phyloP scores from a whole-genome alignment of 1,140 invertebrate species.

The Oncopeltus fasciatus region DNA sequence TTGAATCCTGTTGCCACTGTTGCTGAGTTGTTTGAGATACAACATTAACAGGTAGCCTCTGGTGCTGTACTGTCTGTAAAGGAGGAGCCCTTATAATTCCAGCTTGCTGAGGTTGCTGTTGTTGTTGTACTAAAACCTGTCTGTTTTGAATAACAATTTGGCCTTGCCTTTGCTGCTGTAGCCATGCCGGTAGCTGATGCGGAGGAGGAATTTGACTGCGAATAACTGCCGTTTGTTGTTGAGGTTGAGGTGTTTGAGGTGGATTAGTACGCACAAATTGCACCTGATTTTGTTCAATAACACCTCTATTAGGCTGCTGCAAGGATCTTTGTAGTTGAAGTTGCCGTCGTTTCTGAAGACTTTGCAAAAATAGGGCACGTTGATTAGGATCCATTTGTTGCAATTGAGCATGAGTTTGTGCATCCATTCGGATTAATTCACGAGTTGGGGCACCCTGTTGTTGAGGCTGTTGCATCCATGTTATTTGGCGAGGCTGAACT shows the following conservation, averaged over 20 bases:
- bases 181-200: conserved; percentile 50
- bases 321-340: conserved; percentile 35
- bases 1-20: conserved; percentile 38
- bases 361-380: conserved; percentile 57
- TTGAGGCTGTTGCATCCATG: conserved; percentile 28
- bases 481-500: conserved; percentile 24
- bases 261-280: conserved; percentile 9
- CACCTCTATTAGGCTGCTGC: conserved; percentile 24
- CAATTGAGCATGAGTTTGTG: conserved; percentile 64
- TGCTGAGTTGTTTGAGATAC: conserved; percentile 27
- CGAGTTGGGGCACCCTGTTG: conserved; percentile 26
- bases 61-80: conserved; percentile 15
- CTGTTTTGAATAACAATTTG: conserved; percentile 25
- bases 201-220: conserved; percentile 43
- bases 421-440: conserved; percentile 60
- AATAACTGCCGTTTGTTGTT: conserved; percentile 31
- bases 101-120: conserved; percentile 31
- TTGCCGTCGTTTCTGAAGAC: conserved; percentile 52
- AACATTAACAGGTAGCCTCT: conserved; percentile 18
- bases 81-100: conserved; percentile 8
- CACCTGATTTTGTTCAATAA: conserved; percentile 14
- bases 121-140: conserved; percentile 23
- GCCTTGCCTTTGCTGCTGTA: conserved; percentile 41
- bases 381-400: conserved; percentile 67
- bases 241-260: conserved; percentile 27